Evolutionary conservation across 2,888 invertebrate genomes (phyloP).

Genomic region (Hedychridium roseum): DNA sequence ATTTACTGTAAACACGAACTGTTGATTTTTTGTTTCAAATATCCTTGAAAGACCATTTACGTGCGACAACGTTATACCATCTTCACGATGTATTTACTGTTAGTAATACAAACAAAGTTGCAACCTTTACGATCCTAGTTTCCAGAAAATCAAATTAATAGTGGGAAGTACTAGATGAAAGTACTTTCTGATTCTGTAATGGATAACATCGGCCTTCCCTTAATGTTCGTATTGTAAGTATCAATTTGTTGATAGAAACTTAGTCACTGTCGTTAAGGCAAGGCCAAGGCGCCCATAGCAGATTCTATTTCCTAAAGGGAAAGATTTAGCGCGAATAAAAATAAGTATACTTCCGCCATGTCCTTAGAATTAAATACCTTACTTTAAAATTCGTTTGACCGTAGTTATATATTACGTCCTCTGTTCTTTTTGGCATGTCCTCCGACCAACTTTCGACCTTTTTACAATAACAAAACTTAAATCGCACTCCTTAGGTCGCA

Average conservation of each 20-base stretch:
- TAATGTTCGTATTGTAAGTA: constrained; percentile 32
- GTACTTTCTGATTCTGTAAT: constrained; percentile 37
- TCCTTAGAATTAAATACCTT: background rate
- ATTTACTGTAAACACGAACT: constrained; percentile 25
- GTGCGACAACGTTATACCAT: no score
- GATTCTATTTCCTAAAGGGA: constrained; percentile 18
- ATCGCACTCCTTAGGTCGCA: constrained; percentile 19
- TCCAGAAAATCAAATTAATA: no score
- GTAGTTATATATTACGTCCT: constrained; percentile 44
- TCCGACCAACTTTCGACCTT: constrained; percentile 48
- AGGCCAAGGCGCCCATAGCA: constrained; percentile 62
- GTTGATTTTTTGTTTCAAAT: no score
- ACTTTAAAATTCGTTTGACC: constrained; percentile 30
- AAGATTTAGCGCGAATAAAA: background rate
- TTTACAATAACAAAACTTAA: constrained; percentile 27
- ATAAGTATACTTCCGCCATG: background rate
- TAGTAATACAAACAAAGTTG: no score
- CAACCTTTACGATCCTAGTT: no score
- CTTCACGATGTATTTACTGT: no score
- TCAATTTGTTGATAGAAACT: constrained; percentile 21
- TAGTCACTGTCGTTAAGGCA: constrained; percentile 48
- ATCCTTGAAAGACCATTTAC: no score
- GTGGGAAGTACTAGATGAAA: no score
- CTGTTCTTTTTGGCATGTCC: constrained; percentile 60
- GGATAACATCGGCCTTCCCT: constrained; percentile 63